phyloP scores from a whole-genome alignment of 2,113 vertebrate species.

The Daphoenositta chrysoptera region DNA sequence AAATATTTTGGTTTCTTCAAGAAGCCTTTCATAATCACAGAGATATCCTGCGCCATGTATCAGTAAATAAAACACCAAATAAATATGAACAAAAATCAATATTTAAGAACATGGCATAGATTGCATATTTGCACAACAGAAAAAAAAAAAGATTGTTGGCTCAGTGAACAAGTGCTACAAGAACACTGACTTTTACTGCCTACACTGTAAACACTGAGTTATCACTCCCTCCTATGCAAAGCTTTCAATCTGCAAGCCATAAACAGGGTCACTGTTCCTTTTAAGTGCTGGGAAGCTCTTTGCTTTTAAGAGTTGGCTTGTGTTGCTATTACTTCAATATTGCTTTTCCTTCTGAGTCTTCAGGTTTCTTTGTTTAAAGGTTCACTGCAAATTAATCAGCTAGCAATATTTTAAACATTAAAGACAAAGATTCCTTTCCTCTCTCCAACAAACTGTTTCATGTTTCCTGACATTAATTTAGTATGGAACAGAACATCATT shows the following conservation, averaged over 20 bases:
- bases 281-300: background rate
- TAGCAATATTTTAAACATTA: background rate
- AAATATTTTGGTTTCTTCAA: background rate
- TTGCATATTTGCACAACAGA: background rate
- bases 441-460: background rate
- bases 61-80: background rate
- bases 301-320: background rate
- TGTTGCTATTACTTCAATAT: background rate
- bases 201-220: background rate
- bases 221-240: background rate
- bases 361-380: background rate
- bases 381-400: background rate
- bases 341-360: background rate
- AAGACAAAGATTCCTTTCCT: background rate
- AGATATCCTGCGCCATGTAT: background rate
- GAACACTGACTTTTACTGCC: background rate
- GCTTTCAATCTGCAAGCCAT: background rate
- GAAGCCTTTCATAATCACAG: background rate
- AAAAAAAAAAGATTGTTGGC: background rate
- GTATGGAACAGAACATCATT: background rate
- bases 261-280: background rate
- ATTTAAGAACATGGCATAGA: background rate
- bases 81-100: background rate
- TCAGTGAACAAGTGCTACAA: background rate
- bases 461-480: background rate